phyloP scores from a whole-genome alignment of 2,797 vertebrate species.

The Sebastes flavidus region DNA sequence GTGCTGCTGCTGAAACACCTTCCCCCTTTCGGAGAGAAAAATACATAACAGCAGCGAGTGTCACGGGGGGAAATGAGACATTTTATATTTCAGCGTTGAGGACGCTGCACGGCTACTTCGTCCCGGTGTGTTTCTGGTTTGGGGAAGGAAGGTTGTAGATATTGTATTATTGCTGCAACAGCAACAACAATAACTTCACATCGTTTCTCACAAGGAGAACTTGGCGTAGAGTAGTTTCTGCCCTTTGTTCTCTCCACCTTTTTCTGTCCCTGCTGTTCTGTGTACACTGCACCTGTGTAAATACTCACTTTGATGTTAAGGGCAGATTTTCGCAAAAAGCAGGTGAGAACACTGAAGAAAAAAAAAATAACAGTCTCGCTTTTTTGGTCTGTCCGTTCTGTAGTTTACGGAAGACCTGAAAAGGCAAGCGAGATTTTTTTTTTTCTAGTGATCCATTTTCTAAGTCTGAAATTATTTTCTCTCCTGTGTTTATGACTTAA shows the following conservation, averaged over 20 bases:
- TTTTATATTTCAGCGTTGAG: background rate
- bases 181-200: conserved; percentile 50
- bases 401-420: background rate
- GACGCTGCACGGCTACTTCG: conserved; percentile 19
- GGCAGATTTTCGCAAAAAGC: conserved; percentile 35
- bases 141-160: conserved; percentile 57
- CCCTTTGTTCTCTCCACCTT: conserved; percentile 1
- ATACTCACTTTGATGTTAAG: conserved; percentile 64
- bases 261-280: conserved; percentile 30
- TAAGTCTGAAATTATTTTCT: too few species aligned
- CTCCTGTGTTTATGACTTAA: too few species aligned
- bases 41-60: background rate
- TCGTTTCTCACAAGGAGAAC: conserved; percentile 31
- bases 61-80: background rate
- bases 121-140: background rate
- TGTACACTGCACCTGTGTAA: conserved; percentile 65
- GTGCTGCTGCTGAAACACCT: conserved; percentile 47
- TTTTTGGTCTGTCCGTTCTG: conserved; percentile 20
- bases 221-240: conserved; percentile 27
- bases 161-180: conserved; percentile 55
- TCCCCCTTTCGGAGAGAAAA: conserved; percentile 1
- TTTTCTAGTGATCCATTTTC: background rate
- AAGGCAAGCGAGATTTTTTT: too few species aligned
- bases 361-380: conserved; percentile 6
- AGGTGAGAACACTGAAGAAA: conserved; percentile 14